Conservation (phyloP, 2,113 vertebrate species). For the Herpailurus yagouaroundi region DNA sequence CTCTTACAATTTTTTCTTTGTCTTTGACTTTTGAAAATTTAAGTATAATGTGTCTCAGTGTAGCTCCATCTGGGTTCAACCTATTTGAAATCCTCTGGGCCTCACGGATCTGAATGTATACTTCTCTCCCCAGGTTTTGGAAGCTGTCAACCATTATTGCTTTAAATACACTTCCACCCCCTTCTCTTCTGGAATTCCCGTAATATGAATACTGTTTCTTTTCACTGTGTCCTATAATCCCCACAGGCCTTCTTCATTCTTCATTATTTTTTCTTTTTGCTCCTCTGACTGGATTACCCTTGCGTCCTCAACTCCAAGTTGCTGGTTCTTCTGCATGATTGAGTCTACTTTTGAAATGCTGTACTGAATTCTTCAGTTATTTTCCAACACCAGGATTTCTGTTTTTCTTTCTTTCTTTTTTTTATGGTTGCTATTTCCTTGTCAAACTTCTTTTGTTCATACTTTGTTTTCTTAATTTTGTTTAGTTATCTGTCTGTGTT, state of each 20-base stretch:
- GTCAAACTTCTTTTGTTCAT: background rate
- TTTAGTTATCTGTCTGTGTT: background rate
- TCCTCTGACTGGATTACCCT: background rate
- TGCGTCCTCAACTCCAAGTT: background rate
- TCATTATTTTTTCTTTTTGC: background rate
- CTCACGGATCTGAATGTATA: background rate
- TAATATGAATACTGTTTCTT: background rate
- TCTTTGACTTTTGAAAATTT: background rate
- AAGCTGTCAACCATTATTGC: background rate
- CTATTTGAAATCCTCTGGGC: background rate
- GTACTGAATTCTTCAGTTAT: background rate
- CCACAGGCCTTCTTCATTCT: background rate
- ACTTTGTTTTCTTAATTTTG: background rate
- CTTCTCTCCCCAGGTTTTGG: background rate
- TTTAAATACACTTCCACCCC: background rate
- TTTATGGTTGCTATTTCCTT: background rate
- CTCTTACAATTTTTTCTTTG: background rate
- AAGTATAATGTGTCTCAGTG: background rate
- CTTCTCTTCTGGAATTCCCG: background rate
- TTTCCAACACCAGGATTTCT: background rate
- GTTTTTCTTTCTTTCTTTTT: background rate
- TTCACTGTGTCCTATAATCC: background rate
- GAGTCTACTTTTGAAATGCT: background rate
- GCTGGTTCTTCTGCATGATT: background rate
- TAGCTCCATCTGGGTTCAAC: background rate